Percentiles rank a stretch among this genome's conserved stretches.
These are phyloP conservation scores for Meleagris gallopavo DNA, from an alignment of 2,113 vertebrate genomes.

Conservation along the genomic window DNA sequence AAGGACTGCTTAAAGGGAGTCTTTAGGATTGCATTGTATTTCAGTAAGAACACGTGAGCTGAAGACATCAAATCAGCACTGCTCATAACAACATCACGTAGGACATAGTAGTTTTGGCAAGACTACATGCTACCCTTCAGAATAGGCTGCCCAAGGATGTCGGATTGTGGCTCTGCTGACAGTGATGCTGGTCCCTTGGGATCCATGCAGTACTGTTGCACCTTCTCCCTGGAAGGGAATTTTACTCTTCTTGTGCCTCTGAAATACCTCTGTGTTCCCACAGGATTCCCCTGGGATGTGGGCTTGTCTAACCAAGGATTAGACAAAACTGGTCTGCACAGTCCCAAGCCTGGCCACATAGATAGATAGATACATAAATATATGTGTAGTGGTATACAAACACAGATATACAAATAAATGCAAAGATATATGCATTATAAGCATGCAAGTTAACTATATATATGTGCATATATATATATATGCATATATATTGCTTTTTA, in stretches of 20 bases:
- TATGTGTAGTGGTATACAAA: rapidly evolving
- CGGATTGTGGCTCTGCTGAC: rapidly evolving
- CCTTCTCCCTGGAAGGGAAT: neutral
- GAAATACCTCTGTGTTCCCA: rapidly evolving
- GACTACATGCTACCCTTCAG: neutral
- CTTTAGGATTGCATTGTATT: neutral
- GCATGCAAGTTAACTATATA: neutral
- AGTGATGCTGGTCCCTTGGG: neutral
- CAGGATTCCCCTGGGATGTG: neutral
- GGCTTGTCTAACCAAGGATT: neutral
- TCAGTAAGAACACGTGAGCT: rapidly evolving
- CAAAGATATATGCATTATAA: neutral
- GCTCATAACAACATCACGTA: neutral
- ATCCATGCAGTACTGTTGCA: rapidly evolving
- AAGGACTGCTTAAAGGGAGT: neutral
- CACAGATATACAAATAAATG: neutral
- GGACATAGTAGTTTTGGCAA: neutral
- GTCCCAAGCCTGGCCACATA: neutral
- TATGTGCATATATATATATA: neutral
- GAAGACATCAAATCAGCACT: neutral
- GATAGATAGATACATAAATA: neutral
- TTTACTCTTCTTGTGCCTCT: neutral
- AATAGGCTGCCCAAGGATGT: neutral
- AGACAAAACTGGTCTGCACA: neutral
- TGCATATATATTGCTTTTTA: neutral